A percentile compares a stretch with the other conserved stretches of the same genome.
Conservation (phyloP, 1,140 invertebrate species). For the Agrypnia vestita region DNA sequence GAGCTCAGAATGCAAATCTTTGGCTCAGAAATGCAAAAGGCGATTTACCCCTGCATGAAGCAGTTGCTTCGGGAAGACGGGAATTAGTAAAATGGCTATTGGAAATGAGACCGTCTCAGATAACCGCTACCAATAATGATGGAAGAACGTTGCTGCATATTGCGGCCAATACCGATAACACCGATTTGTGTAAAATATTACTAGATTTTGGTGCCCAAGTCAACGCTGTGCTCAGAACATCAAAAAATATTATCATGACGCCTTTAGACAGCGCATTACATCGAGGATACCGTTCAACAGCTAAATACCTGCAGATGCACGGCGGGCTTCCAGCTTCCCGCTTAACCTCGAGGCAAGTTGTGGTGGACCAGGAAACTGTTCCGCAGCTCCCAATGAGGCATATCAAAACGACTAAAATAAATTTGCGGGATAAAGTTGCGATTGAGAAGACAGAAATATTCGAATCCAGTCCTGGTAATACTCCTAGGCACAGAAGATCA, state of each 20-base stretch:
- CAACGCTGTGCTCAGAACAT: conserved; percentile 87
- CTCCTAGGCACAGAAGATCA: conserved; percentile 50
- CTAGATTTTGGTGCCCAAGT: conserved; percentile 87
- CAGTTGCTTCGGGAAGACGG: conserved; percentile 91
- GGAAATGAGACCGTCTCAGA: conserved; percentile 84
- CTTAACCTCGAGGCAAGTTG: conserved; percentile 72
- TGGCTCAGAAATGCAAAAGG: conserved; percentile 94
- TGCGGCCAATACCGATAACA: conserved; percentile 93
- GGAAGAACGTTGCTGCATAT: conserved; percentile 95
- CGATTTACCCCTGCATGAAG: conserved; percentile 95
- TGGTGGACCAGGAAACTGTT: conserved; percentile 68
- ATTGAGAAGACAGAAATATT: conserved; percentile 72
- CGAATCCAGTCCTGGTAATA: conserved; percentile 63
- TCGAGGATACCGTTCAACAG: conserved; percentile 88
- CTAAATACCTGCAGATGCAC: conserved; percentile 93
- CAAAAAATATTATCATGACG: conserved; percentile 87
- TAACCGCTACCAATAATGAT: conserved; percentile 93
- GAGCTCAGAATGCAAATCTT: conserved; percentile 88
- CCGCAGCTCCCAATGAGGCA: conserved; percentile 67
- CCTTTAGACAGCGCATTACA: conserved; percentile 92
- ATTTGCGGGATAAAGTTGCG: conserved; percentile 69
- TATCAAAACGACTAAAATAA: conserved; percentile 72
- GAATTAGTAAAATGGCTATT: conserved; percentile 92
- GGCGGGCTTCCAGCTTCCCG: conserved; percentile 87
- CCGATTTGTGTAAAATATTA: conserved; percentile 93